Percentiles rank a stretch among this genome's conserved stretches.
Conservation (phyloP, 2,797 vertebrate species). For the Takifugu ocellatus region DNA sequence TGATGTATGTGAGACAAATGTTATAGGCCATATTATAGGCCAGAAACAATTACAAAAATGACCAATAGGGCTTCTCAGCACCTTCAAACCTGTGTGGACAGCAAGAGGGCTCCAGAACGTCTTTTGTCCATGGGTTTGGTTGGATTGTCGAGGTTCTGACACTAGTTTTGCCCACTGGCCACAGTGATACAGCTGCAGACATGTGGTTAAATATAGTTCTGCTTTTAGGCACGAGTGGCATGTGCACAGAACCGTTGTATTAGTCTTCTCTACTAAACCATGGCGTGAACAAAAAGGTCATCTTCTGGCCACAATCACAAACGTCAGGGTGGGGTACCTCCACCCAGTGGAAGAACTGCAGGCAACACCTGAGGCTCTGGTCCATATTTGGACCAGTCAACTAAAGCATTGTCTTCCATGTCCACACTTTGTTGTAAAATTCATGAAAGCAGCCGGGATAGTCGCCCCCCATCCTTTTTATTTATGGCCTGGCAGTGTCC, state of each 20-base stretch:
- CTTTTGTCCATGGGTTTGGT: constrained; percentile 69
- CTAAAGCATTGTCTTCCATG: constrained; percentile 47
- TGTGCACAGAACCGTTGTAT: constrained; percentile 59
- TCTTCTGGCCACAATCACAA: constrained; percentile 52
- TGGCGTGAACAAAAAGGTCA: constrained; percentile 59
- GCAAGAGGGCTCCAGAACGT: neutral
- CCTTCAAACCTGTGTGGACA: constrained; percentile 17
- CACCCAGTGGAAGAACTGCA: constrained; percentile 27
- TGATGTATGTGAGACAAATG: too few relatives aligned
- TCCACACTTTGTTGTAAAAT: constrained; percentile 36
- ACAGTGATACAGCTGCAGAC: constrained; percentile 76
- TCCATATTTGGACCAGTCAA: constrained; percentile 30
- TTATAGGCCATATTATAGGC: too few relatives aligned
- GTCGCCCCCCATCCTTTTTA: constrained; percentile 44
- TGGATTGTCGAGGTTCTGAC: constrained; percentile 64
- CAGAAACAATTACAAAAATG: constrained; percentile 5
- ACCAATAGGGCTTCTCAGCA: constrained; percentile 6
- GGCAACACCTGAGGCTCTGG: constrained; percentile 34
- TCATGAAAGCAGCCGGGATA: constrained; percentile 32
- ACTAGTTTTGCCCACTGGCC: constrained; percentile 74
- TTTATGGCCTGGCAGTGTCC: constrained; percentile 35
- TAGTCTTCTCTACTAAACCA: constrained; percentile 63
- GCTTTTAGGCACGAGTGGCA: constrained; percentile 68
- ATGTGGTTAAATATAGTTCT: constrained; percentile 74
- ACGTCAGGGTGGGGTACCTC: constrained; percentile 54